Conservation (phyloP, 2,888 invertebrate genomes). For the Pammene aurita region DNA sequence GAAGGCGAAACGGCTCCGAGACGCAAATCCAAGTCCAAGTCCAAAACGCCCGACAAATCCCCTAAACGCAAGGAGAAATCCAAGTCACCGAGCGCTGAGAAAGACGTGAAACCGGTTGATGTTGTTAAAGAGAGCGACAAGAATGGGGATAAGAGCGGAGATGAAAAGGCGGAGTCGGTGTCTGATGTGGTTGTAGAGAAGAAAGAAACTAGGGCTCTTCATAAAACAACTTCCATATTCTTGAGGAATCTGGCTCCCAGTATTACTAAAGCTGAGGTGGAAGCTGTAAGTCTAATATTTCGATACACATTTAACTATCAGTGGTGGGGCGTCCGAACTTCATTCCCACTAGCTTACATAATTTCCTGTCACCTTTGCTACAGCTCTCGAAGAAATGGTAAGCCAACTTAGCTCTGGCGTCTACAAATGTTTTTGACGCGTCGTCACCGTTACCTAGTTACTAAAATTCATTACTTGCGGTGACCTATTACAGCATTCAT, state of each 20-base stretch:
- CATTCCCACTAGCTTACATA: no score
- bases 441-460: no score
- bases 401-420: background rate
- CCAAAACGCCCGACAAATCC: constrained; percentile 72
- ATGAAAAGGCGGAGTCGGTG: constrained; percentile 79
- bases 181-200: constrained; percentile 76
- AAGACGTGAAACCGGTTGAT: constrained; percentile 52
- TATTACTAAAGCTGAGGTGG: constrained; percentile 98
- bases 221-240: constrained; percentile 98
- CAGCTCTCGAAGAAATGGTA: no score
- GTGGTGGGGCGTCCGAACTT: no score
- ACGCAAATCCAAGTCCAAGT: constrained; percentile 74
- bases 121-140: constrained; percentile 65
- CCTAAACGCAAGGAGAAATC: constrained; percentile 66
- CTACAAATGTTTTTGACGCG: no score
- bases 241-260: constrained; percentile 97
- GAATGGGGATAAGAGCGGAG: constrained; percentile 65
- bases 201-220: constrained; percentile 88
- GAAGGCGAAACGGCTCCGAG: constrained; percentile 69
- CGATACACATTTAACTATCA: no score
- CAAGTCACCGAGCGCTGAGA: constrained; percentile 67
- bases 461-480: no score
- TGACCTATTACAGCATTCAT: no score
- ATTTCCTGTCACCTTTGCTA: no score
- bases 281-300: constrained; percentile 86